Conservation (phyloP, 2,113 vertebrate genomes). For the Leptodactylus fuscus region DNA sequence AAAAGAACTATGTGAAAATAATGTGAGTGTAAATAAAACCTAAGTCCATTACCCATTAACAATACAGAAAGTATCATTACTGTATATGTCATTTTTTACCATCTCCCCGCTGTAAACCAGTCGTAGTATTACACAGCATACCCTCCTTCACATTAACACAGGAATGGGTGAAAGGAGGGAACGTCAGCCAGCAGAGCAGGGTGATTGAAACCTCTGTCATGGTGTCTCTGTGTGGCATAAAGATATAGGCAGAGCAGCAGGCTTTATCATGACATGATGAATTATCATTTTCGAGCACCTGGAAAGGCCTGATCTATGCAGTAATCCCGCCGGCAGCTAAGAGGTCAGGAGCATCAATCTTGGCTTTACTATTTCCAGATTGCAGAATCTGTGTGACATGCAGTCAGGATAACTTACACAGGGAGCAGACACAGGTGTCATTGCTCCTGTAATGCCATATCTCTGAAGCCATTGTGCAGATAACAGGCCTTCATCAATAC, state of each 20-base stretch:
- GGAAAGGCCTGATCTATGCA: constrained; percentile 48
- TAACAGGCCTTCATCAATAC: constrained; percentile 16
- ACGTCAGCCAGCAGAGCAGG: constrained; percentile 11
- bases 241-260: constrained; percentile 44
- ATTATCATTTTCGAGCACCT: constrained; percentile 36
- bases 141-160: not conserved
- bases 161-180: not conserved
- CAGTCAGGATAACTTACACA: constrained; percentile 37
- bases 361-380: constrained; percentile 47
- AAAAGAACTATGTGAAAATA: too few relatives aligned
- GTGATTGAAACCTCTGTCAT: constrained; percentile 39
- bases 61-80: not conserved
- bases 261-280: constrained; percentile 54
- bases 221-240: constrained; percentile 39
- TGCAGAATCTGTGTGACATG: constrained; percentile 38
- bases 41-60: not conserved
- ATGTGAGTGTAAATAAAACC: not conserved
- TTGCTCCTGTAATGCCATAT: constrained; percentile 20
- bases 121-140: not conserved
- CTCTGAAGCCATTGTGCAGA: not conserved
- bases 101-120: not conserved
- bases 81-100: not conserved
- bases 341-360: constrained; percentile 53
- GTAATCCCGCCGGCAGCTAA: constrained; percentile 45
- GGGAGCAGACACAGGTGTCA: constrained; percentile 33